Percentiles rank a stretch among this genome's conserved stretches.
phyloP scores from a whole-genome alignment of 2,888 invertebrate genomes.

The Epirrhoe tristata region DNA sequence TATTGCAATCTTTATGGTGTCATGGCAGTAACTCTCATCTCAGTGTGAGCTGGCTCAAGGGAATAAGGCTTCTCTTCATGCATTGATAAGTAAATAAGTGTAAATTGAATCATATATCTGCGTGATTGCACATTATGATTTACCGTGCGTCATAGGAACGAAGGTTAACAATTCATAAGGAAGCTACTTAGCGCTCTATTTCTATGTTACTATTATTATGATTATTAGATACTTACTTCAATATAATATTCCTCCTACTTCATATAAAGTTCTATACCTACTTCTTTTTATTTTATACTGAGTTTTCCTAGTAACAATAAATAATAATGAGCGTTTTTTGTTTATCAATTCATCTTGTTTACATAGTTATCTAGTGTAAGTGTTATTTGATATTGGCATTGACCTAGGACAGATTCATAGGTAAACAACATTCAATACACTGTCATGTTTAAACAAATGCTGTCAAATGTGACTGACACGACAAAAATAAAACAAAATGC shows the following conservation, averaged over 20 bases:
- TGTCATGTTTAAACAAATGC: neutral
- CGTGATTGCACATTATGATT: slow-evolving; percentile 13
- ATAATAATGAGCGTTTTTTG: too few relatives aligned
- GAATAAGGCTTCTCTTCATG: neutral
- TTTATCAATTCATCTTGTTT: too few relatives aligned
- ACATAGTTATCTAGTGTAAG: too few relatives aligned
- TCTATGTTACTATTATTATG: slow-evolving; percentile 31
- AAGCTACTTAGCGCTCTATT: slow-evolving; percentile 25
- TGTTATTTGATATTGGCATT: neutral
- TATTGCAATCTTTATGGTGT: too few relatives aligned
- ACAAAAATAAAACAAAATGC: neutral
- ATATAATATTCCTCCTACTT: too few relatives aligned
- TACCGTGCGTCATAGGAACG: slow-evolving; percentile 23
- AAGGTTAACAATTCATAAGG: slow-evolving; percentile 28
- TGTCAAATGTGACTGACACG: neutral
- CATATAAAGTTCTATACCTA: too few relatives aligned
- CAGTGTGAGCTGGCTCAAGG: too few relatives aligned
- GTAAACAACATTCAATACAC: neutral
- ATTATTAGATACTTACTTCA: too few relatives aligned
- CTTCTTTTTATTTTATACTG: too few relatives aligned
- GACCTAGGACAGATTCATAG: neutral
- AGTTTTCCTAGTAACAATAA: too few relatives aligned
- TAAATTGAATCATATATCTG: slow-evolving; percentile 5
- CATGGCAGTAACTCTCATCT: too few relatives aligned
- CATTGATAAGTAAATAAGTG: slow-evolving; percentile 16